These are phyloP conservation scores for Platypus cylindrus DNA, from an alignment of 2,888 invertebrate genomes.

Conservation along the genomic window DNA sequence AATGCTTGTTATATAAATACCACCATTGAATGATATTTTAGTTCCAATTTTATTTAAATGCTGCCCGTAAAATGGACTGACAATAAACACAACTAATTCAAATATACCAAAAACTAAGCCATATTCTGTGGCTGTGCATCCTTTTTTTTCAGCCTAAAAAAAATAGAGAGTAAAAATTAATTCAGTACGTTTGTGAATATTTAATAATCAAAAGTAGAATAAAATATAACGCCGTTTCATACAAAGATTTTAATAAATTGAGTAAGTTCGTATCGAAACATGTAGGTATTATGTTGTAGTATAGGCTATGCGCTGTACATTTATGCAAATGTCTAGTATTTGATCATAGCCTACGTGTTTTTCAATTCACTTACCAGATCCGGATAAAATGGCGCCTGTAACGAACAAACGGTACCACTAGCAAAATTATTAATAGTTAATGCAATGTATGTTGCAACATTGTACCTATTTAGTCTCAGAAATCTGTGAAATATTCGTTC, in stretches of 20 bases:
- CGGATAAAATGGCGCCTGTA: constrained; percentile 11
- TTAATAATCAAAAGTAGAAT: too few species aligned
- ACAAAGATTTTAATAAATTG: too few species aligned
- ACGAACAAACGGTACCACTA: constrained; percentile 8
- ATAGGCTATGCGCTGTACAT: too few species aligned
- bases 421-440: constrained; percentile 7
- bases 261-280: too few species aligned
- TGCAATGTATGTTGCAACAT: constrained; percentile 3
- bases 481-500: too few species aligned
- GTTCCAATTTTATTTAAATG: constrained; percentile 67
- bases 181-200: too few species aligned
- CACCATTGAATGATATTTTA: constrained; percentile 67
- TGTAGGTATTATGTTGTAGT: too few species aligned
- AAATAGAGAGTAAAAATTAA: constrained; percentile 6
- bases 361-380: constrained; percentile 5
- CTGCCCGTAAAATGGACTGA: constrained; percentile 73
- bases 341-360: too few species aligned
- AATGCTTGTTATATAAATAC: constrained; percentile 70
- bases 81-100: constrained; percentile 68
- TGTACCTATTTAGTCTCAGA: too few species aligned
- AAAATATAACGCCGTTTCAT: too few species aligned
- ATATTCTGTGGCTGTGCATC: constrained; percentile 68
- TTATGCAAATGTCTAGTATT: too few species aligned
- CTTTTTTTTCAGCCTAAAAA: constrained; percentile 66
- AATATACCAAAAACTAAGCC: constrained; percentile 81